Evolutionary conservation across 2,888 invertebrate species (phyloP).

Genomic region (Gisinianus flammeolus): DNA sequence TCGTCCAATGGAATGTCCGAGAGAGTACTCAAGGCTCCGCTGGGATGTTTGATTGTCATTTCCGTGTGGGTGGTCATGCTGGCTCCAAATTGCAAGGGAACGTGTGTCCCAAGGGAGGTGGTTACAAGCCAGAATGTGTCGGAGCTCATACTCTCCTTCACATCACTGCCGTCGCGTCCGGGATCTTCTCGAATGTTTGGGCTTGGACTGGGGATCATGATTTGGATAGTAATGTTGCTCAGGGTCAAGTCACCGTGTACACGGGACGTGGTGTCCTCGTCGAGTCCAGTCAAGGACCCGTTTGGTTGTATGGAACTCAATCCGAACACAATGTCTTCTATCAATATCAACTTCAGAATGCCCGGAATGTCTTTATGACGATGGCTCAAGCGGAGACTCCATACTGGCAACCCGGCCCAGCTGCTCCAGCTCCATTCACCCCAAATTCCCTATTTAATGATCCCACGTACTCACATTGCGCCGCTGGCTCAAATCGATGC

Average conservation of each 20-base stretch:
- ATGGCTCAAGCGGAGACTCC: slow-evolving; percentile 56
- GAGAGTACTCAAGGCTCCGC: slow-evolving; percentile 44
- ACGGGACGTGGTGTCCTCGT: slow-evolving; percentile 53
- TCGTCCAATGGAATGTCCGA: slow-evolving; percentile 51
- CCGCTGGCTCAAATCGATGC: slow-evolving; percentile 35
- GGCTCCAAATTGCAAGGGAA: slow-evolving; percentile 49
- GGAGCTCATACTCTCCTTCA: slow-evolving; percentile 53
- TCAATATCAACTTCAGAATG: slow-evolving; percentile 51
- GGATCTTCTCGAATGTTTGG: slow-evolving; percentile 52
- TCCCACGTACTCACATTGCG: slow-evolving; percentile 50
- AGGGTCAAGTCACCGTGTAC: slow-evolving; percentile 53
- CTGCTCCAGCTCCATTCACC: slow-evolving; percentile 50
- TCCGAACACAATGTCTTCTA: slow-evolving; percentile 55
- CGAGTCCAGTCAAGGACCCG: slow-evolving; percentile 51
- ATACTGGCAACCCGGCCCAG: slow-evolving; percentile 54
- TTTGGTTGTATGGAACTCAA: slow-evolving; percentile 54
- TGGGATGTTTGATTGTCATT: slow-evolving; percentile 52
- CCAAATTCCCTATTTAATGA: slow-evolving; percentile 45
- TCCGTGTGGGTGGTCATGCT: slow-evolving; percentile 51
- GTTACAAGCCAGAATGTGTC: slow-evolving; percentile 40
- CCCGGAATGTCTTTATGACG: slow-evolving; percentile 54
- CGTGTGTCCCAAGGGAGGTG: slow-evolving; percentile 41
- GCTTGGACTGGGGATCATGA: slow-evolving; percentile 56
- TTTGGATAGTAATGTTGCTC: slow-evolving; percentile 49
- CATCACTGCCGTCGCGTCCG: slow-evolving; percentile 45